A percentile compares a stretch with the other conserved stretches of the same genome.
These are phyloP conservation scores for Athetis lepigone DNA, from an alignment of 2,888 invertebrate genomes.

Conservation along the genomic window DNA sequence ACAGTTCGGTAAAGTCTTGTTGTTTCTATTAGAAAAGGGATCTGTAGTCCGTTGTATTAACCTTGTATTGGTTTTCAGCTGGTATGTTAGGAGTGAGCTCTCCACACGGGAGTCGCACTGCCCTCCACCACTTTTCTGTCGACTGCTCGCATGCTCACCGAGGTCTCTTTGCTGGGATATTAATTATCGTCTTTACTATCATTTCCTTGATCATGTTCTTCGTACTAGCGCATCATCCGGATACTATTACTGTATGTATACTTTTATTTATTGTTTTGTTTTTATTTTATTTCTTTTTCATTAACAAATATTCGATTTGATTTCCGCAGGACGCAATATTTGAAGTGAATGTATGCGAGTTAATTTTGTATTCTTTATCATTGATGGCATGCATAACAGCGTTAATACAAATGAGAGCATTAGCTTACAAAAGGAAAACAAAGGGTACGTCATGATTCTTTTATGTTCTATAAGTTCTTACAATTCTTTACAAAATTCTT, in stretches of 20 bases:
- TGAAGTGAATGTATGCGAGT: conserved; percentile 94
- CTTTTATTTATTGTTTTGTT: conserved; percentile 3
- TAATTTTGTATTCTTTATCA: conserved; percentile 93
- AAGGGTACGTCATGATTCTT: conserved; percentile 78
- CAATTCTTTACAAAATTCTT: background rate
- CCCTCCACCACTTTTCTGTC: conserved; percentile 93
- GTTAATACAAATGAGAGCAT: conserved; percentile 92
- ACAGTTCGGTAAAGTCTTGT: conserved; percentile 80
- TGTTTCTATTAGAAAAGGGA: background rate
- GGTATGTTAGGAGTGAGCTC: conserved; percentile 89
- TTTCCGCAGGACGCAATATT: conserved; percentile 91
- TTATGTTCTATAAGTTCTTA: background rate
- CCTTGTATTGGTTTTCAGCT: conserved; percentile 79
- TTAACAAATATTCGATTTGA: conserved; percentile 1
- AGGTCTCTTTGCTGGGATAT: conserved; percentile 93
- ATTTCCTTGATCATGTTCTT: conserved; percentile 97
- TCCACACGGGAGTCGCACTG: conserved; percentile 82
- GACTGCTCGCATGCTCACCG: conserved; percentile 96
- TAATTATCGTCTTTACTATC: conserved; percentile 95
- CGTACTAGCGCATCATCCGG: conserved; percentile 93
- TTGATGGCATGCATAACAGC: conserved; percentile 91
- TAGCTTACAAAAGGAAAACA: conserved; percentile 92
- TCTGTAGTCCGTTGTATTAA: background rate
- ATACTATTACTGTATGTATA: conserved; percentile 88
- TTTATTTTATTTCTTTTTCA: background rate